Evolutionary conservation across 2,888 invertebrate genomes (phyloP), one percentile per base, ranked within the genome.

Genomic region (Pecten maximus): DNA sequence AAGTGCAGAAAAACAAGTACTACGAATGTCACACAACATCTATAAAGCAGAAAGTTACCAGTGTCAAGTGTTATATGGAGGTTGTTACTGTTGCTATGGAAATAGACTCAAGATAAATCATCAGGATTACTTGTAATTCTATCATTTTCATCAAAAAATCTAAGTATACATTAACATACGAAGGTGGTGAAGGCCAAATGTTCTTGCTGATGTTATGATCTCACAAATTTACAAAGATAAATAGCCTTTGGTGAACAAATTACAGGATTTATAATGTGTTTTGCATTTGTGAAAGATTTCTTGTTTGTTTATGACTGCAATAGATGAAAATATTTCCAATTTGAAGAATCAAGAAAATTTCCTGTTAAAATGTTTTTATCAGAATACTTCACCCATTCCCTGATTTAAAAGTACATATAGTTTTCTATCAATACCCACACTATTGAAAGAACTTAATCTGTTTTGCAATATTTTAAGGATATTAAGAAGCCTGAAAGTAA

Each of bases 1-100:
- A 74, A 74, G 74, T 74, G 74, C 74, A 74, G 35, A 74, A 15
- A 74, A 35, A 74, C 35, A 74, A 35, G 74, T 74, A 74, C 74
- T 74, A 74, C 35, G 3, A 74, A 23, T 28, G 35, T 74, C n/a
- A n/a, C 23, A 74, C 74, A 74, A 74, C 74, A 74, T 28, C 74
- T 35, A 74, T 35, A 74, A 28, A 74, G 35, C 74, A 54, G 23
- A 54, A 19, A 54, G 23, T 54, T 15, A 54, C 19, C 74, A 35
- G 74, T 74, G 74, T 35, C 8, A 35, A 35, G 74, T 74, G 74
- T 54, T 23, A 54, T 6, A 54, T 35, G 74, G 74, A 74, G 74
- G 35, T 74, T 6, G 74, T 28, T 28, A 35, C 28, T 74, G 74
- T 74, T 74, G 74, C 74, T 74, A 74, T 74, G 74, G 74, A 74